Percentiles rank a stretch among this genome's conserved stretches.
Conservation (phyloP, 2,113 vertebrate species). For the Nycticryphes semicollaris region DNA sequence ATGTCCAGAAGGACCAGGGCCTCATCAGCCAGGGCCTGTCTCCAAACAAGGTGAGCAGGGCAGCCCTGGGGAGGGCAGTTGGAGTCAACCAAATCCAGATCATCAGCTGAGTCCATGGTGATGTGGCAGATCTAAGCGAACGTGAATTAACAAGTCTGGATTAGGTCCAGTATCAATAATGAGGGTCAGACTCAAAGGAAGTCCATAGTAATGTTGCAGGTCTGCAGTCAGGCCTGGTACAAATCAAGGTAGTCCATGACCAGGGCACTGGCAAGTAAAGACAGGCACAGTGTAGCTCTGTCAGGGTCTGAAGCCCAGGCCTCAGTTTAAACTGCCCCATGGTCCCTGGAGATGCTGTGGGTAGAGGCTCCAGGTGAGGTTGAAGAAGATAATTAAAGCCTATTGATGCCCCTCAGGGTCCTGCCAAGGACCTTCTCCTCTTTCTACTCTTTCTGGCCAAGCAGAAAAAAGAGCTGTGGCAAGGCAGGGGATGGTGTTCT, state of each 20-base stretch:
- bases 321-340: neutral
- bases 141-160: neutral
- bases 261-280: neutral
- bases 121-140: neutral
- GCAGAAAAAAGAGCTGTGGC: neutral
- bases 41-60: neutral
- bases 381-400: neutral
- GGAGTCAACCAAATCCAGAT: neutral
- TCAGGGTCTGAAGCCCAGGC: neutral
- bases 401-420: neutral
- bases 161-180: neutral
- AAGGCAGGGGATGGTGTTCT: neutral
- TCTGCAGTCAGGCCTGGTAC: neutral
- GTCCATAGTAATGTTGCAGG: neutral
- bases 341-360: neutral
- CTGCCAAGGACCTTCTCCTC: neutral
- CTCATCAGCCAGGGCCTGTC: neutral
- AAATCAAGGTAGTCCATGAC: neutral
- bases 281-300: neutral
- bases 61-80: neutral
- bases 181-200: neutral
- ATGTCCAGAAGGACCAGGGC: neutral
- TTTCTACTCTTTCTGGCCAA: neutral
- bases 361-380: neutral
- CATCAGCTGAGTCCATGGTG: neutral